These are phyloP conservation scores for Ophiothrix spiculata DNA, from an alignment of 35 echinoderm and acorn worm genomes.

Conservation along the genomic window DNA sequence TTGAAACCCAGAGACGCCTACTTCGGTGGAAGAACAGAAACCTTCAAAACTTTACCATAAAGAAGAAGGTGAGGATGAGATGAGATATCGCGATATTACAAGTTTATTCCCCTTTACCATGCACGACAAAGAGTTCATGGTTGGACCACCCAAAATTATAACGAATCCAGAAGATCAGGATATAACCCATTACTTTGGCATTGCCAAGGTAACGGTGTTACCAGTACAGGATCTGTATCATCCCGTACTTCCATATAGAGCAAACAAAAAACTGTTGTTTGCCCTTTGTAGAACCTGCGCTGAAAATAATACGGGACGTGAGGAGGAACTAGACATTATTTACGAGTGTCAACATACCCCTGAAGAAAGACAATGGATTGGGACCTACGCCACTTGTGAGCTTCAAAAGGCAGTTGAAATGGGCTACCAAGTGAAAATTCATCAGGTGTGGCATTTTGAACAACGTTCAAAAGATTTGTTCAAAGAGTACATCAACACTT, in stretches of 20 bases:
- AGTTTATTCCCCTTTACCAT: background rate
- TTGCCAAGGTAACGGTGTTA: background rate
- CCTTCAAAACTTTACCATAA: background rate
- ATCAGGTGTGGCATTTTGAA: conserved; percentile 61
- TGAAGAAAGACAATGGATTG: conserved; percentile 37
- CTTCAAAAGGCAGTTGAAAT: conserved; percentile 50
- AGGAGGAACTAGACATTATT: background rate
- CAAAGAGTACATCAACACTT: conserved; percentile 3
- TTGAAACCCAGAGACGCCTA: background rate
- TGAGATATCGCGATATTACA: background rate
- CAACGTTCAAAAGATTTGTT: background rate
- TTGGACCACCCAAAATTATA: background rate
- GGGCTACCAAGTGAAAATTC: conserved; percentile 48
- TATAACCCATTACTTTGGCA: background rate
- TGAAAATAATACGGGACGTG: conserved; percentile 18
- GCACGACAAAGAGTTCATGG: background rate
- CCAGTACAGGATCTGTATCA: background rate
- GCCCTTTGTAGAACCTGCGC: conserved; percentile 54
- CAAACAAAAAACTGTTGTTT: conserved; percentile 59
- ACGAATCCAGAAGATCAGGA: background rate
- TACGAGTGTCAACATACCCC: conserved; percentile 36
- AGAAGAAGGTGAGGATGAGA: background rate
- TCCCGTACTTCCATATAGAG: conserved; percentile 49
- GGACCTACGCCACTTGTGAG: conserved; percentile 53
- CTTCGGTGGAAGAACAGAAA: background rate